Evolutionary conservation across 2,113 vertebrate genomes (phyloP).

Genomic region (human (Homo sapiens)): GRCh38 chr15:96726501-96727000

Average conservation of each 20-base stretch:
- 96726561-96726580: neutral
- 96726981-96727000: no score
- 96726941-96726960: no score
- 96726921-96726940: no score
- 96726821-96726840: neutral
- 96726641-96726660: neutral
- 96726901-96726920: neutral
- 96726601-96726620: neutral
- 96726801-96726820: neutral
- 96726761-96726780: neutral
- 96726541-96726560: neutral
- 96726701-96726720: rapidly evolving
- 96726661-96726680: neutral
- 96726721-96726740: rapidly evolving
- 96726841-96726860: neutral
- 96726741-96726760: neutral
- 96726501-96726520: neutral
- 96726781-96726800: neutral
- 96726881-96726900: no score
- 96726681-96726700: neutral
- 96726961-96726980: no score
- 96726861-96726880: neutral
- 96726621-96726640: neutral
- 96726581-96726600: neutral
- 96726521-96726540: neutral